Evolutionary conservation across 2,797 vertebrate species (phyloP).

Genomic region (Gobio occitaniae): DNA sequence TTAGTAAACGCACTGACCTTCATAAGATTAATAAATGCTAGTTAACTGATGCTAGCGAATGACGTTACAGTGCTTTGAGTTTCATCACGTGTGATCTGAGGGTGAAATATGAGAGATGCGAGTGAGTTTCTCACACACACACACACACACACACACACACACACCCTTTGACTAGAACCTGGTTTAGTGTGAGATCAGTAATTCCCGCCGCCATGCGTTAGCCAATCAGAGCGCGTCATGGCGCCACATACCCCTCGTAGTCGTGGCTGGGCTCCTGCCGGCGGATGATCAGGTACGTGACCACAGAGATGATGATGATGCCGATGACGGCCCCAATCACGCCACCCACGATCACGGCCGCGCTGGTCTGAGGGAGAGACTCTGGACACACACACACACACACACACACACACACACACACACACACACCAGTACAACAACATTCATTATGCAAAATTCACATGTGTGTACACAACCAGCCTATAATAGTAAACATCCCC

Average conservation of each 20-base stretch:
- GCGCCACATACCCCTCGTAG: slow-evolving; percentile 88
- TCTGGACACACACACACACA: slow-evolving; percentile 70
- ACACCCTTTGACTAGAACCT: background rate
- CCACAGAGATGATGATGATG: slow-evolving; percentile 82
- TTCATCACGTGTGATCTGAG: background rate
- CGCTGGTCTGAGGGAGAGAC: slow-evolving; percentile 80
- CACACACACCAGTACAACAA: too few relatives aligned
- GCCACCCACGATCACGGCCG: slow-evolving; percentile 81
- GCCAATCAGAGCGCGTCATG: background rate
- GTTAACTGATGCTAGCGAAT: background rate
- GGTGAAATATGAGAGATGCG: background rate
- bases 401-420: background rate
- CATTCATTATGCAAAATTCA: too few relatives aligned
- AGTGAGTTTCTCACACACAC: too few relatives aligned
- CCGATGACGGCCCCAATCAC: slow-evolving; percentile 84
- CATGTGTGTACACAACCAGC: too few relatives aligned
- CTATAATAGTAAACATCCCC: too few relatives aligned
- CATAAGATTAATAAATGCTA: background rate
- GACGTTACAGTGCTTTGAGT: background rate
- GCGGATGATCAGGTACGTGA: slow-evolving; percentile 83
- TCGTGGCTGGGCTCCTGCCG: slow-evolving; percentile 83
- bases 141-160: background rate
- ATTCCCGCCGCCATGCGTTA: background rate
- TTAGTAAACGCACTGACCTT: background rate
- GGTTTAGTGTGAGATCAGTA: background rate